Percentiles rank a stretch among this genome's conserved stretches.
These are phyloP conservation scores for Anguilla marmorata DNA, from an alignment of 2,797 vertebrate species.

Conservation along the genomic window DNA sequence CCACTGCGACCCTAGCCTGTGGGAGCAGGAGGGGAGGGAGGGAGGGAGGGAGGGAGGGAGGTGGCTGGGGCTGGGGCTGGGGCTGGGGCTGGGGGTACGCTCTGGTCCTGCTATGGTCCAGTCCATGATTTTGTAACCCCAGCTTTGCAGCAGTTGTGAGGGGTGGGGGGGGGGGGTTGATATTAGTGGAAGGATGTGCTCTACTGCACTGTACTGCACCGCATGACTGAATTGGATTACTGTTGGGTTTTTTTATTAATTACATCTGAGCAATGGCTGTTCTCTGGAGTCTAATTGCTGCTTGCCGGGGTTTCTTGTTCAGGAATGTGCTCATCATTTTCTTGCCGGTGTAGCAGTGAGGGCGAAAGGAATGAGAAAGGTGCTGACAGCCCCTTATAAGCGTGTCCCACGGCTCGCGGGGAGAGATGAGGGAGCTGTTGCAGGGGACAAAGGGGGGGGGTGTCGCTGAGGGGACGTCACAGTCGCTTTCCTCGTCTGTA, in stretches of 20 bases:
- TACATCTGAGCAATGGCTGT: constrained; percentile 40
- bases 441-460: not conserved
- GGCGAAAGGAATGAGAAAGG: not conserved
- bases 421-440: constrained; percentile 22
- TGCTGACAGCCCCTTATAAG: not conserved
- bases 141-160: constrained; percentile 21
- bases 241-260: constrained; percentile 52
- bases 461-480: constrained; percentile 6
- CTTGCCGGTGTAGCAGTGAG: constrained; percentile 19
- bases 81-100: not conserved
- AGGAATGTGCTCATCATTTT: constrained; percentile 38
- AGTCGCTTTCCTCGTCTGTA: not conserved
- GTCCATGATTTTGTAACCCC: not conserved
- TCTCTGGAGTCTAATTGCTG: constrained; percentile 1
- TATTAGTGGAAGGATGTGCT: constrained; percentile 22
- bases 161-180: not conserved
- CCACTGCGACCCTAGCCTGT: not conserved
- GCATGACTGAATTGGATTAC: constrained; percentile 53
- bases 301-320: not conserved
- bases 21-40: not conserved
- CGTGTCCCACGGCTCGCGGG: constrained; percentile 9
- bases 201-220: constrained; percentile 41
- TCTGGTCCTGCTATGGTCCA: constrained; percentile 18
- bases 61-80: not conserved
- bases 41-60: not conserved